These are phyloP conservation scores for Heteropelma amictum DNA, from an alignment of 2,888 invertebrate species.

Conservation along the genomic window DNA sequence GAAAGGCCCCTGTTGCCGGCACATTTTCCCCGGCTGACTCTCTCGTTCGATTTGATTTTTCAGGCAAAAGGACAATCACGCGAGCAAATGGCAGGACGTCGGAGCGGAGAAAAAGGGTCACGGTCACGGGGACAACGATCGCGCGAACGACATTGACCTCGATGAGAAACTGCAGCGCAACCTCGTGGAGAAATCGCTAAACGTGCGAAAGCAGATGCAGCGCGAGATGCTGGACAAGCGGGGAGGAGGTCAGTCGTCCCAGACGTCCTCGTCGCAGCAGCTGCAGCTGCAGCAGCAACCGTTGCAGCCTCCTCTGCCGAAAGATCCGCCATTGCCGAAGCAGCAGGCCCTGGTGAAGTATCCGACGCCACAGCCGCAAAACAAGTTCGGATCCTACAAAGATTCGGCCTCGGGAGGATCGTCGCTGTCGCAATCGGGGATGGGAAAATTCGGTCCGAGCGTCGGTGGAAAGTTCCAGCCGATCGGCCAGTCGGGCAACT, in stretches of 20 bases:
- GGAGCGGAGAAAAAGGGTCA: constrained; percentile 76
- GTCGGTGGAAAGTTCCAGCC: constrained; percentile 76
- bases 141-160: constrained; percentile 70
- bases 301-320: constrained; percentile 75
- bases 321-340: constrained; percentile 70
- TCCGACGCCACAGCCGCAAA: constrained; percentile 72
- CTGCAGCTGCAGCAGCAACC: too few species aligned
- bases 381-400: constrained; percentile 73
- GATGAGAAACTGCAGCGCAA: constrained; percentile 76
- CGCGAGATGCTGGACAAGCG: constrained; percentile 72
- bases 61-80: constrained; percentile 79
- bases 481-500: constrained; percentile 69
- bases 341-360: constrained; percentile 69
- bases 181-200: constrained; percentile 73
- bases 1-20: neutral
- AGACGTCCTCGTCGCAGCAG: too few species aligned
- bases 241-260: constrained; percentile 64
- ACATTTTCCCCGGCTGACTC: too few species aligned
- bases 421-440: constrained; percentile 40
- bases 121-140: constrained; percentile 69
- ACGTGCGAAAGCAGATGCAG: constrained; percentile 75
- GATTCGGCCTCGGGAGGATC: too few species aligned
- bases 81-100: constrained; percentile 77
- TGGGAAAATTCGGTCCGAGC: constrained; percentile 68
- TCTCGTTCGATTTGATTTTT: constrained; percentile 33